Conservation (phyloP, 2,888 invertebrate species). For the Hypomecis punctinalis region DNA sequence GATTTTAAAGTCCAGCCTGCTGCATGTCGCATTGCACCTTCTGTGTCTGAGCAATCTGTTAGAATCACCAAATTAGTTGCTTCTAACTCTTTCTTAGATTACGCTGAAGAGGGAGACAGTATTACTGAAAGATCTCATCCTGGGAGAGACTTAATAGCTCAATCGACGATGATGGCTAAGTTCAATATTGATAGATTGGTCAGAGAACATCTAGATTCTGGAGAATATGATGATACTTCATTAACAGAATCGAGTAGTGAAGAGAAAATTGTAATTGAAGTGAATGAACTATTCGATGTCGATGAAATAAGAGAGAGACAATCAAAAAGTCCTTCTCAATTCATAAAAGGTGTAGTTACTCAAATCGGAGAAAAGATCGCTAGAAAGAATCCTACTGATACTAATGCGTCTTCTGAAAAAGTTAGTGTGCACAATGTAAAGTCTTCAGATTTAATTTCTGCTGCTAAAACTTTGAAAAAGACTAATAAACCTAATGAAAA, state of each 20-base stretch:
- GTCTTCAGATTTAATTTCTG: conserved; percentile 66
- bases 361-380: conserved; percentile 63
- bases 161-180: conserved; percentile 79
- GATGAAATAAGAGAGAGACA: conserved; percentile 52
- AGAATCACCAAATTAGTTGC: conserved; percentile 69
- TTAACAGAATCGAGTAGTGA: conserved; percentile 78
- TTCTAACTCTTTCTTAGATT: conserved; percentile 73
- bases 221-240: conserved; percentile 73
- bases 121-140: conserved; percentile 68
- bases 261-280: conserved; percentile 66
- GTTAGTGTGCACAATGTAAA: conserved; percentile 68
- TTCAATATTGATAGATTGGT: conserved; percentile 74
- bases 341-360: conserved; percentile 61
- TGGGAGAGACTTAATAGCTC: conserved; percentile 68
- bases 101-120: conserved; percentile 71
- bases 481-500: conserved; percentile 46
- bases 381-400: conserved; percentile 50
- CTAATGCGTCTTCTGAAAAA: conserved; percentile 53
- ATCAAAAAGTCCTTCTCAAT: conserved; percentile 64
- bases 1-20: conserved; percentile 73
- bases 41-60: conserved; percentile 72
- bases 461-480: conserved; percentile 65
- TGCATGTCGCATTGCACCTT: conserved; percentile 73
- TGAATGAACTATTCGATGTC: conserved; percentile 48
- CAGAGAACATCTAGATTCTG: conserved; percentile 74